A percentile compares a stretch with the other conserved stretches of the same genome.
Evolutionary conservation across 2,797 vertebrate species (phyloP).

Genomic region (Leucoraja ocellata): DNA sequence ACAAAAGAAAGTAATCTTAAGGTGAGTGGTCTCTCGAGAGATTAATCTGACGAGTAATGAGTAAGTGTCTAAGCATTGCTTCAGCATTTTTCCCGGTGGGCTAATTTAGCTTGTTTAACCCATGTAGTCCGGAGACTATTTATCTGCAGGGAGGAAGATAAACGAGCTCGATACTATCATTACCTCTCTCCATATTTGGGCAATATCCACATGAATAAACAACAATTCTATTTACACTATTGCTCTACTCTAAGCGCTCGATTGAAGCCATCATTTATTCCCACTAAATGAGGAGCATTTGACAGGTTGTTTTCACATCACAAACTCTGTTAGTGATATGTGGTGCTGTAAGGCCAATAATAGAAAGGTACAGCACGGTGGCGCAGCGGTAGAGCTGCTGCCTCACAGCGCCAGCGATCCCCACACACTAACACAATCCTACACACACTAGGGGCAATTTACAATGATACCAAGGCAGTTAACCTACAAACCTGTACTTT

Average conservation of each 20-base stretch:
- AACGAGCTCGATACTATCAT: neutral
- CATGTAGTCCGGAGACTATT: neutral
- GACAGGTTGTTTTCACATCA: neutral
- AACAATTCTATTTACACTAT: neutral
- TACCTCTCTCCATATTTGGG: neutral
- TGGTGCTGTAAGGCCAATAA: neutral
- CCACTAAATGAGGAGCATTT: neutral
- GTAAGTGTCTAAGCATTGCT: neutral
- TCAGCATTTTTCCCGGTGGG: neutral
- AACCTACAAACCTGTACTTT: too few relatives aligned
- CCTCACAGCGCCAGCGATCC: too few relatives aligned
- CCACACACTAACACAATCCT: too few relatives aligned
- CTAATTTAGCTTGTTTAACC: neutral
- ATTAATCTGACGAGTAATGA: neutral
- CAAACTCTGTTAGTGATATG: neutral
- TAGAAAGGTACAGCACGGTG: neutral
- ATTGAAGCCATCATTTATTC: neutral
- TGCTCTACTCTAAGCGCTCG: neutral
- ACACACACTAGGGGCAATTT: too few relatives aligned
- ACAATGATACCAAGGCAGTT: too few relatives aligned
- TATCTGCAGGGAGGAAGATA: neutral
- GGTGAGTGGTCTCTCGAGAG: neutral
- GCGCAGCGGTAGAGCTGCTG: too few relatives aligned
- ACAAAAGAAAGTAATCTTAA: neutral
- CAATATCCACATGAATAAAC: neutral